Percentiles rank a stretch among this genome's conserved stretches.
phyloP scores from a whole-genome alignment of 1,140 invertebrate species.

The Drosophila quadrilineata region DNA sequence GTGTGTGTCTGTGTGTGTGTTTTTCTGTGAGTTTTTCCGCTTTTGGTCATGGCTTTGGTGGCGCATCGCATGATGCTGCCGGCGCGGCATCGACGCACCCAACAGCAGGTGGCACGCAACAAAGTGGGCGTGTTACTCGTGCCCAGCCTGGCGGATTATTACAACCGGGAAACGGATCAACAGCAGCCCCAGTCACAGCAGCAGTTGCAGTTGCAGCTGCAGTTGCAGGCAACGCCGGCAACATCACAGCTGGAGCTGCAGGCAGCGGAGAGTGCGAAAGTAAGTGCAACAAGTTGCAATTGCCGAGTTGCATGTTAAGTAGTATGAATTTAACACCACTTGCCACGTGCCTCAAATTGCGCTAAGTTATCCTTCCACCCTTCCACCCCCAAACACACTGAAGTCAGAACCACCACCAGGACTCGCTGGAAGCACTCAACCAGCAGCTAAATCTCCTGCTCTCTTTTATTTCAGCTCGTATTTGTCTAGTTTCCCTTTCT shows the following conservation, averaged over 20 bases:
- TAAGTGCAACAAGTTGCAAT: conserved; percentile 74
- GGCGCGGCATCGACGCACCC: conserved; percentile 46
- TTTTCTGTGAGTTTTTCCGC: neutral
- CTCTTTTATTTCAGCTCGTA: too few relatives aligned
- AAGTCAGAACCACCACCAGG: too few relatives aligned
- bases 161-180: conserved; percentile 24
- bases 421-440: neutral
- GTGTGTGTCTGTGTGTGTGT: neutral
- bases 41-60: conserved; percentile 65
- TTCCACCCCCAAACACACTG: too few relatives aligned
- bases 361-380: neutral
- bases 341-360: conserved; percentile 3
- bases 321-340: neutral
- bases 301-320: conserved; percentile 19
- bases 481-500: conserved; percentile 21
- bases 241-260: conserved; percentile 37
- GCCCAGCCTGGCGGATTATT: conserved; percentile 61
- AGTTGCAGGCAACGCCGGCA: conserved; percentile 7
- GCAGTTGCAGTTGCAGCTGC: conserved; percentile 17
- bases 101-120: conserved; percentile 61
- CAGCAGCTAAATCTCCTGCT: neutral
- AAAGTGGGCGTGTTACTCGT: conserved; percentile 72
- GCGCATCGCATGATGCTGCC: conserved; percentile 79
- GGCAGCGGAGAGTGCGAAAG: conserved; percentile 39
- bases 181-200: conserved; percentile 30